Evolutionary conservation across 2,797 vertebrate species (phyloP).

Genomic region (Silurus aristotelis): DNA sequence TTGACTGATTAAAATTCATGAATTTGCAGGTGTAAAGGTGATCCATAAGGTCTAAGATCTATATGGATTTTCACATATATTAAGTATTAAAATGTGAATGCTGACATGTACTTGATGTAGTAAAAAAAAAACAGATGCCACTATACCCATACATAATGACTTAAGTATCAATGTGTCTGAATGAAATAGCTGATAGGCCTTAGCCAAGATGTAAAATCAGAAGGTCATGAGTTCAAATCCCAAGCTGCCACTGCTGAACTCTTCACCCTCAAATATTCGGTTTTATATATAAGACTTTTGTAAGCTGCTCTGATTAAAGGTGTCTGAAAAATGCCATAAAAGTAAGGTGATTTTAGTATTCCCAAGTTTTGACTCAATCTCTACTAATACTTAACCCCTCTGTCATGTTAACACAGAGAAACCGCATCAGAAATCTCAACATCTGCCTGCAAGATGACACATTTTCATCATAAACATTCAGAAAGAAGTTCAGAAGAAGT

Average conservation of each 20-base stretch:
- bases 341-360: background rate
- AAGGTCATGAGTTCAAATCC: no score
- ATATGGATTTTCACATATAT: background rate
- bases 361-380: slow-evolving; percentile 21
- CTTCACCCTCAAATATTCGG: no score
- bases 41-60: background rate
- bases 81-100: background rate
- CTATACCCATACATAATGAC: background rate
- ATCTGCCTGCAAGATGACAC: slow-evolving; percentile 58
- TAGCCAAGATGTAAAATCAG: no score
- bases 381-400: slow-evolving; percentile 41
- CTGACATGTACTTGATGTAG: background rate
- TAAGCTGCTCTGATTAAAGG: no score
- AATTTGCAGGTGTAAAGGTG: background rate
- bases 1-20: background rate
- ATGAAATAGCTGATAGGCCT: background rate
- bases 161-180: background rate
- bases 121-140: background rate
- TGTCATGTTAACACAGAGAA: slow-evolving; percentile 42
- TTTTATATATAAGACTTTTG: no score
- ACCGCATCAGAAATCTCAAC: slow-evolving; percentile 48
- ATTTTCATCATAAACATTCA: slow-evolving; percentile 55
- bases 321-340: no score
- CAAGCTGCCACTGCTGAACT: no score
- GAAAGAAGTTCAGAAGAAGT: slow-evolving; percentile 49